Evolutionary conservation across 1,140 invertebrate genomes (phyloP), one percentile per base, ranked within the genome.

Genomic region (Campoletis sonorensis): DNA sequence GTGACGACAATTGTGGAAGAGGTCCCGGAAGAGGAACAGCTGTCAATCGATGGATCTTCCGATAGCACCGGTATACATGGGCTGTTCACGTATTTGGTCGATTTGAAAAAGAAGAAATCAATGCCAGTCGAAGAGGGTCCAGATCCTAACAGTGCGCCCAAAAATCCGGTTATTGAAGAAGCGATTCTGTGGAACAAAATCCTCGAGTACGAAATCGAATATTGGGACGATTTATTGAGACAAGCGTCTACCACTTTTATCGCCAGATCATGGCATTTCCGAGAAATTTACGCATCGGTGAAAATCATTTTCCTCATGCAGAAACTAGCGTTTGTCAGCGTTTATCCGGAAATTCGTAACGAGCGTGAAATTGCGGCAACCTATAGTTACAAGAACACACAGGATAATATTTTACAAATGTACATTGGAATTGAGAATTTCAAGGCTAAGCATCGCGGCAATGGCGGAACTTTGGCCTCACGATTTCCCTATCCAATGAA

Each of bases 291-390:
- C 84, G 67, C 78, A 7, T 68, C 85, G 7, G 68, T 91, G 7
- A 84, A 81, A 82, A 81, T n/a, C 27, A 90, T 90, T 30, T 87
- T 89, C 15, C 61, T 83, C 45, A 83, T 90, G 8, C 90, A 92
- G 37, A 90, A 88, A 71, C 88, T 85, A 45, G 89, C 90, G 45
- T 37, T 90, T 0, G 58, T 89, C 1, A 88, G 86, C 30, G 77
- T 91, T 49, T 91, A 89, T 84, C 90, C 90, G 15, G 87, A 92
- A 81, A 80, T 90, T 67, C 84, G 86, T 70, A 88, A 84, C 72
- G 91, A 91, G 0, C 40, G 85, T 26, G 88, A 90, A 81, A 83
- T 91, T 4, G 79, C 87, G 7, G 83, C 86, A 26, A 91, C 86
- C 27, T 90, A 90, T 70, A 71, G 78, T 8, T 87, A 87, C 68